These are phyloP conservation scores for Hydractinia echinata DNA, from an alignment of 30 jellyfish, hydroid and myxozoan genomes.

Conservation along the genomic window DNA sequence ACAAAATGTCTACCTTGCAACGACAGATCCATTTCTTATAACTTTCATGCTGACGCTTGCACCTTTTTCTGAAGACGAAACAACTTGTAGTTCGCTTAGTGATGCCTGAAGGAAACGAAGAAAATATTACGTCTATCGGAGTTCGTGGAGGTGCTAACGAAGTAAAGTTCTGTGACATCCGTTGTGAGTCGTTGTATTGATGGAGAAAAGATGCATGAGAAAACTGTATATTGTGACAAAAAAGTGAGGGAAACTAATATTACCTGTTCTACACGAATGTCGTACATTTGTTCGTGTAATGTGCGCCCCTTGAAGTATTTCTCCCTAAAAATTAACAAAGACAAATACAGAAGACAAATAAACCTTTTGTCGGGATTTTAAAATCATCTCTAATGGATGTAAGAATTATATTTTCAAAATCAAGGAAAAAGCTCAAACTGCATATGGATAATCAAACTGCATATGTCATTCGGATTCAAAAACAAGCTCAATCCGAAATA, in stretches of 20 bases:
- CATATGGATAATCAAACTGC: too few relatives aligned
- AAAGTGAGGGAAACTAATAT: not conserved
- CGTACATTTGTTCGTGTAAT: slow-evolving; percentile 49
- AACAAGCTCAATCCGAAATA: too few relatives aligned
- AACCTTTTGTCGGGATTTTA: too few relatives aligned
- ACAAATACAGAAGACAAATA: too few relatives aligned
- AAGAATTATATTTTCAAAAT: too few relatives aligned
- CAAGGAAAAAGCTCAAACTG: too few relatives aligned
- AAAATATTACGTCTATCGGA: too few relatives aligned
- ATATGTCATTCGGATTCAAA: too few relatives aligned
- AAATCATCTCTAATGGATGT: too few relatives aligned
- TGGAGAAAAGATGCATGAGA: too few relatives aligned
- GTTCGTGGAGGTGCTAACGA: too few relatives aligned
- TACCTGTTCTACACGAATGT: slow-evolving; percentile 80
- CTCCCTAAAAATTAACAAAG: slow-evolving; percentile 38
- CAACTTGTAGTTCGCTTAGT: slow-evolving; percentile 74
- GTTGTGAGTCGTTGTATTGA: not conserved
- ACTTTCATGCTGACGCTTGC: slow-evolving; percentile 89
- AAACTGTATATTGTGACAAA: not conserved
- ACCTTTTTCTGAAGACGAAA: slow-evolving; percentile 83
- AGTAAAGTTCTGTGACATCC: too few relatives aligned
- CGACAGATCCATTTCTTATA: slow-evolving; percentile 59
- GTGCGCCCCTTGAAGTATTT: slow-evolving; percentile 51
- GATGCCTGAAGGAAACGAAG: slow-evolving; percentile 48
- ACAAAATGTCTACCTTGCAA: slow-evolving; percentile 61